Evolutionary conservation across 2,113 vertebrate species (phyloP), one percentile per base, ranked within the genome.

Genomic region (Brienomyrus longianalis): DNA sequence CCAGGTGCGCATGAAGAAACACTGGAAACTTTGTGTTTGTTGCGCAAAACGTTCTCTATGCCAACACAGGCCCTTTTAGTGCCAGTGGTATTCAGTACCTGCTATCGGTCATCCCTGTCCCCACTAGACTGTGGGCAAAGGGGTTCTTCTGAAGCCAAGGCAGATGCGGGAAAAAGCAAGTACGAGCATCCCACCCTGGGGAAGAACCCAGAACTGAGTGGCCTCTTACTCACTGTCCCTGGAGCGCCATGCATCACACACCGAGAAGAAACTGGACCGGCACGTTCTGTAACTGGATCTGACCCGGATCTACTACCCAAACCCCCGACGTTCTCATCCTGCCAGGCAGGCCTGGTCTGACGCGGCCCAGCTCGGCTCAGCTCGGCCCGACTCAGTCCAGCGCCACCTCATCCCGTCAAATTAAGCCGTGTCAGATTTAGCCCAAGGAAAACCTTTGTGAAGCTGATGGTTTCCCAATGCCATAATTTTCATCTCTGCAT

Each of bases 1-100:
- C 90, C 80, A 89, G 92, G 91, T 88, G 77, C 51, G 62, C 89
- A 15, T 10, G 47, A 31, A 88, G 86, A 90, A 90, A 92, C 91
- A 48, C 21, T 83, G 50, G 62, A 80, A 80, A 77, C 6, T 56
- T 51, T 86, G 70, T 17, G 19, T 66, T 70, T 70, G 62, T 66
- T 50, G 87, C n/a, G 87, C 43, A 74, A 84, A 88, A 48, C 43
- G 59, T 31, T 8, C 43, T 17, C 15, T 50, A 56, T 45, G 88
- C 87, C 77, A 51, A 35, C 39, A 83, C 77, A 52, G 31, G 74
- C 35, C 45, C 51, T 83, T n/a, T 83, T n/a, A 70, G n/a, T 43
- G 51, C 27, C 88, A 89, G 45, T 47, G 23, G n/a, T 2, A 17
- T 15, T 35, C 9, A 1, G 45, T 47, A 50, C 23, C 48, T 35